Evolutionary conservation across 2,888 invertebrate species (phyloP), one percentile per base, ranked within the genome.

Genomic region (Stegophylla sp.): DNA sequence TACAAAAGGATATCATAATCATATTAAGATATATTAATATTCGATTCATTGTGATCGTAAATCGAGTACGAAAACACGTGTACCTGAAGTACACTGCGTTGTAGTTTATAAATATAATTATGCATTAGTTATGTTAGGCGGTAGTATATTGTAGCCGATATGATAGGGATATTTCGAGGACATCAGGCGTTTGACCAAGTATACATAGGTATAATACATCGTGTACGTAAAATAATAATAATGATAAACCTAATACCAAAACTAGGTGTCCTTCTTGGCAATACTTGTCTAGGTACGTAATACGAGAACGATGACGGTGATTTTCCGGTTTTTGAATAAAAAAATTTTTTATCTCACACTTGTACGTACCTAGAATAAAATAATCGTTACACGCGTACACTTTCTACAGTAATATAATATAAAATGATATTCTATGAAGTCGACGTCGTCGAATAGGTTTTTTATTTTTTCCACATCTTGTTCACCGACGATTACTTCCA

Each of bases 161-260:
- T 26, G 15, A 48, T 72, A 56, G n/a, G n/a, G n/a, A n/a, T 56
- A 53, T 17, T 17, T 17, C 72, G 72, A 72, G 72, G 72, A 56
- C 72, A 72, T 56, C 72, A 17, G 43, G 3, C 53, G 9, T 3
- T 34, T 7, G 4, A 7, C 34, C 34, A 34, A 34, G 34, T 34
- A 34, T 34, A 34, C 34, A 34, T 5, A 5, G 7, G 7, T 7
- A 3, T 34, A 34, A 34, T 34, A 34, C 34, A 5, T 7, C 34
- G 3, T 7, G 7, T 7, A 7, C 7, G 34, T 34, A 34, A 34
- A 34, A 34, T 7, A 34, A 34, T 34, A 34, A 34, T 34, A 34
- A 5, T 15, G 48, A 15, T 15, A 51, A 3, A 3, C 53, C 34
- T 34, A 34, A 34, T 7, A 34, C 7, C 34, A 5, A 34, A n/a